Percentiles rank a stretch among this genome's conserved stretches.
These are phyloP conservation scores for Tachysurus fulvidraco DNA, from an alignment of 2,113 vertebrate genomes.

Conservation along the genomic window DNA sequence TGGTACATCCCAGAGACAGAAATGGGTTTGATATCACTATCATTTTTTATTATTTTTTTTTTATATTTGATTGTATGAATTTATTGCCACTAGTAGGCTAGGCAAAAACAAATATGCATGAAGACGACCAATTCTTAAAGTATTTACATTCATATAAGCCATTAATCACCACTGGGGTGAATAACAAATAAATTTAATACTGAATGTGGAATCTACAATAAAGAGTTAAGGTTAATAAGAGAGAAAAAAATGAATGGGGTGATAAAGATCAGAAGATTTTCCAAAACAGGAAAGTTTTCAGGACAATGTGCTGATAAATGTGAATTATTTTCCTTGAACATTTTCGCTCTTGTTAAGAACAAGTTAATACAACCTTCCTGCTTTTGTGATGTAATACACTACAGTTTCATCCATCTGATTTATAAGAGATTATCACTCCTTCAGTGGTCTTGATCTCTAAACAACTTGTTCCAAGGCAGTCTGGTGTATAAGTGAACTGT, in stretches of 20 bases:
- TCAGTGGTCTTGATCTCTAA: background rate
- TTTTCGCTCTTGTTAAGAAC: background rate
- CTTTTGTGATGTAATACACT: background rate
- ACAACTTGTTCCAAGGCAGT: slow-evolving; percentile 21
- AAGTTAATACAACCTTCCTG: background rate
- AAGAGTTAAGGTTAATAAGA: background rate
- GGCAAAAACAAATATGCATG: no score
- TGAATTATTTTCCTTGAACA: no score
- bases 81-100: no score
- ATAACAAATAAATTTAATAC: no score
- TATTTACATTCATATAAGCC: no score
- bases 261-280: background rate
- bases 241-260: background rate
- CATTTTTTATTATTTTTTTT: no score
- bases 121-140: no score
- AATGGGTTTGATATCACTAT: no score
- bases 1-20: no score
- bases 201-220: no score
- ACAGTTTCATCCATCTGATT: background rate
- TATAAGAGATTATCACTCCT: background rate
- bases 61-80: no score
- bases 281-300: background rate
- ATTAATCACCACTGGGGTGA: no score
- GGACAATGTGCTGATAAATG: background rate
- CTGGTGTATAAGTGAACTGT: slow-evolving; percentile 25